Evolutionary conservation across 64 coral and sea anemone species (phyloP).

Genomic region (Platygyra sinensis): DNA sequence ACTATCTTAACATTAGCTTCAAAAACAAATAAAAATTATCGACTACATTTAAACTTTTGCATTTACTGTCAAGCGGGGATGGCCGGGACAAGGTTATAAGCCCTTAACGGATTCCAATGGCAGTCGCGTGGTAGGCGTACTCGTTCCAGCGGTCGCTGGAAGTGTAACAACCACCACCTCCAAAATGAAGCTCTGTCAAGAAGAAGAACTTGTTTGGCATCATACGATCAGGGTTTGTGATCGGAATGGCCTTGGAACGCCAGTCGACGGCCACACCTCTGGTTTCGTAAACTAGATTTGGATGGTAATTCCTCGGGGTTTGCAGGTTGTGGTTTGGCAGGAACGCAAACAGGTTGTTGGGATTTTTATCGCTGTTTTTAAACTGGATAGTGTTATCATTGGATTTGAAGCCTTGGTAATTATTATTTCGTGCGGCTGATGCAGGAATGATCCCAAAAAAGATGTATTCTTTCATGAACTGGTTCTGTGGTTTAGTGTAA

Average conservation of each 20-base stretch:
- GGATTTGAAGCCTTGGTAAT: constrained; percentile 44
- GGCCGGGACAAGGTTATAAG: neutral
- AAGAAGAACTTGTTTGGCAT: constrained; percentile 55
- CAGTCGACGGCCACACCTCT: constrained; percentile 58
- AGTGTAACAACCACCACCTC: constrained; percentile 63
- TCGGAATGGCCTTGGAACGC: neutral
- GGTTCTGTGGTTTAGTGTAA: constrained; percentile 31
- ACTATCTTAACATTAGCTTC: too few species aligned
- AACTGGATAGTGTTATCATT: constrained; percentile 35
- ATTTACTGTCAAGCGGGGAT: too few species aligned
- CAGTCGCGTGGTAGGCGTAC: constrained; percentile 9
- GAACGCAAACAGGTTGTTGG: constrained; percentile 64
- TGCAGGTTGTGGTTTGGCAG: constrained; percentile 58
- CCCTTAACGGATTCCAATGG: constrained; percentile 62
- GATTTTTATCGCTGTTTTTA: constrained; percentile 55
- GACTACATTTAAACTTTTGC: too few species aligned
- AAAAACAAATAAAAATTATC: too few species aligned
- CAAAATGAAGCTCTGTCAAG: constrained; percentile 73
- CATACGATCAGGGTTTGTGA: constrained; percentile 6
- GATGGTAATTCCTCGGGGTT: neutral
- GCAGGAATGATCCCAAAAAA: constrained; percentile 47
- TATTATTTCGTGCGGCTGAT: neutral
- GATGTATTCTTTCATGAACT: constrained; percentile 44
- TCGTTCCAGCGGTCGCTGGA: constrained; percentile 57
- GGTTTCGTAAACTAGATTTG: neutral